A percentile compares a stretch with the other conserved stretches of the same genome.
phyloP scores from a whole-genome alignment of 2,797 vertebrate genomes.

The Pseudocheirus occidentalis region DNA sequence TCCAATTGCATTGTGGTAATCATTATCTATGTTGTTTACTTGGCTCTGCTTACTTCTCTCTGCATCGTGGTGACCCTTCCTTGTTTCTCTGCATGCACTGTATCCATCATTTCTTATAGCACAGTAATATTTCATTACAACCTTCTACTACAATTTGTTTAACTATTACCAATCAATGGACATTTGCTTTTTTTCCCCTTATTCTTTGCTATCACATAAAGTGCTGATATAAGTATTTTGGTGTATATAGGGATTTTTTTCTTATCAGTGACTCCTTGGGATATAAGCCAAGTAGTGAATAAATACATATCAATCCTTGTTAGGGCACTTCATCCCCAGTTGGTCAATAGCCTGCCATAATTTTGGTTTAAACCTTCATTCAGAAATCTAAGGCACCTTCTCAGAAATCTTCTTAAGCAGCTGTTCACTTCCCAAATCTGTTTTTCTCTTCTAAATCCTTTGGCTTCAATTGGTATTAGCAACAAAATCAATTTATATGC shows the following conservation, averaged over 20 bases:
- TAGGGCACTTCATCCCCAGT: background rate
- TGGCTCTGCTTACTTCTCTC: background rate
- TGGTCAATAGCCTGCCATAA: background rate
- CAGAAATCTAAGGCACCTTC: background rate
- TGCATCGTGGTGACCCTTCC: background rate
- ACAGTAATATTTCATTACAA: background rate
- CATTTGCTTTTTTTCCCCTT: background rate
- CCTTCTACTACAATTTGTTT: background rate
- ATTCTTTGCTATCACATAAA: background rate
- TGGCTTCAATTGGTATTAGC: background rate
- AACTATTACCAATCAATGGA: background rate
- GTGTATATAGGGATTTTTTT: background rate
- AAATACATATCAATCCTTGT: background rate
- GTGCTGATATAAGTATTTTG: background rate
- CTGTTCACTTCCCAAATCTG: background rate
- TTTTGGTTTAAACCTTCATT: background rate
- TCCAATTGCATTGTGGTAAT: background rate
- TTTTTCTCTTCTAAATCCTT: background rate
- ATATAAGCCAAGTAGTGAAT: too few relatives aligned
- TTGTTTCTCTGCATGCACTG: background rate
- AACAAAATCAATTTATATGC: background rate
- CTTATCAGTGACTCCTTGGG: background rate
- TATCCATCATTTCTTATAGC: background rate
- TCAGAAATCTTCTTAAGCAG: background rate
- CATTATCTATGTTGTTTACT: background rate